Conservation (phyloP, 2,888 invertebrate genomes). For the Leptinotarsa juncta region DNA sequence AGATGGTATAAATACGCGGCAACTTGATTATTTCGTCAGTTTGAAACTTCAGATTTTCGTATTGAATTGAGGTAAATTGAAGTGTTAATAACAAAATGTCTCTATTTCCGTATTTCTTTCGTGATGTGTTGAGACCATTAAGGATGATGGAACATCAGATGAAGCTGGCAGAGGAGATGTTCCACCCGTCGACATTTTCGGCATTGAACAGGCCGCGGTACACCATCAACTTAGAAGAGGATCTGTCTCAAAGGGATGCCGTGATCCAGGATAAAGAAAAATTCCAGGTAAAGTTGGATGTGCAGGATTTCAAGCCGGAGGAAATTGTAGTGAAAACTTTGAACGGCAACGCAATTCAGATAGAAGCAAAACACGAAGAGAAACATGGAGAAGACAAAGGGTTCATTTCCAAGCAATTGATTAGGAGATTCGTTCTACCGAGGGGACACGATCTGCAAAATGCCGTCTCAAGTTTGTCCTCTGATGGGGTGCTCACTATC, state of each 20-base stretch:
- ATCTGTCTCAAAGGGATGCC: slow-evolving; percentile 49
- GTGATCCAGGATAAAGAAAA: slow-evolving; percentile 75
- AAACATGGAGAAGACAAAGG: slow-evolving; percentile 78
- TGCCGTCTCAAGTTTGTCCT: slow-evolving; percentile 72
- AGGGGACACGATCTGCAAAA: slow-evolving; percentile 80
- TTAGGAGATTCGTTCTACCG: slow-evolving; percentile 80
- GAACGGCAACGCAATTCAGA: slow-evolving; percentile 74
- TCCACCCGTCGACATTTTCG: slow-evolving; percentile 39
- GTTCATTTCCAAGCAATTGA: slow-evolving; percentile 80
- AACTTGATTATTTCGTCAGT: not conserved
- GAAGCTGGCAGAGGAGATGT: slow-evolving; percentile 52
- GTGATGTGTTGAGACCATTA: slow-evolving; percentile 54
- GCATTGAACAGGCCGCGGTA: slow-evolving; percentile 44
- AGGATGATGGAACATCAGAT: slow-evolving; percentile 56
- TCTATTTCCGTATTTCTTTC: slow-evolving; percentile 50
- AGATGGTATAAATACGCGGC: slow-evolving; percentile 19
- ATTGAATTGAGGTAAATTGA: not conserved
- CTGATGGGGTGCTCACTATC: slow-evolving; percentile 58
- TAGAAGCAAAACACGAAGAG: slow-evolving; percentile 84
- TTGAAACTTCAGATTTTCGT: not conserved
- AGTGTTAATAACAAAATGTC: slow-evolving; percentile 49
- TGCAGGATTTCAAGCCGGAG: slow-evolving; percentile 80
- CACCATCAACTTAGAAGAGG: slow-evolving; percentile 59
- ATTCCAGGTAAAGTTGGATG: slow-evolving; percentile 79
- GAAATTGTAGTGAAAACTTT: slow-evolving; percentile 83